Percentiles rank a stretch among this genome's conserved stretches.
Conservation (phyloP, 2,888 invertebrate species). For the Dimorphilus gyrociliatus region DNA sequence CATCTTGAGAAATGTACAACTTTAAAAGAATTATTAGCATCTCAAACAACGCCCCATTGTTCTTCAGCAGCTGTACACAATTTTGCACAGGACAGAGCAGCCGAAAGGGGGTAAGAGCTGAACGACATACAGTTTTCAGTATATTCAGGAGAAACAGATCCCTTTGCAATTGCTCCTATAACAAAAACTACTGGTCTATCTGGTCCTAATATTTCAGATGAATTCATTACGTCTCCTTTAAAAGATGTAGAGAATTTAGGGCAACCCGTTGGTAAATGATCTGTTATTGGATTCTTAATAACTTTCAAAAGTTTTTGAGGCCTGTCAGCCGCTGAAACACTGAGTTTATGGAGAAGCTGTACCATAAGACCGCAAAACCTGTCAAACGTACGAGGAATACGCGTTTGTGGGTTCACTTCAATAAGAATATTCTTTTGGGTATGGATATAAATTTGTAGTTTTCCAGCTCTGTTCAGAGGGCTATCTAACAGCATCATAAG, state of each 20-base stretch:
- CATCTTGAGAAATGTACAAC: too few relatives aligned
- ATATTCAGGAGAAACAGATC: conserved; percentile 68
- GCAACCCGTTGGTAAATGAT: conserved; percentile 85
- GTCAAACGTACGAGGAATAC: conserved; percentile 90
- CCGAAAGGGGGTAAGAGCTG: conserved; percentile 88
- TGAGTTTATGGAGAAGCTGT: conserved; percentile 83
- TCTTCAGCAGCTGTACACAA: conserved; percentile 86
- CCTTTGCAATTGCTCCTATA: conserved; percentile 93
- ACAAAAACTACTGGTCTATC: conserved; percentile 69
- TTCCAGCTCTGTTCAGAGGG: conserved; percentile 82
- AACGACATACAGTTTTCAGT: conserved; percentile 76
- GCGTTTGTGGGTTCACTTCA: conserved; percentile 87
- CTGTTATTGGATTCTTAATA: conserved; percentile 84
- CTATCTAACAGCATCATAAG: conserved; percentile 92
- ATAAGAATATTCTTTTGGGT: conserved; percentile 81
- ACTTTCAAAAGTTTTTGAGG: conserved; percentile 62
- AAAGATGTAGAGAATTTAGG: conserved; percentile 77
- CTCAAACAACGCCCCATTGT: conserved; percentile 50
- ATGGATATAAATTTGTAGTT: conserved; percentile 83
- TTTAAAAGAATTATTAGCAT: too few relatives aligned
- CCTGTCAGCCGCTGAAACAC: conserved; percentile 73
- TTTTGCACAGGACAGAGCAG: conserved; percentile 86
- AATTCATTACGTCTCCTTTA: conserved; percentile 60
- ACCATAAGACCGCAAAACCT: conserved; percentile 93
- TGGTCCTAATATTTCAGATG: conserved; percentile 51